Evolutionary conservation across 2,888 invertebrate species (phyloP), one percentile per base, ranked within the genome.

Genomic region (Eupithecia insigniata): DNA sequence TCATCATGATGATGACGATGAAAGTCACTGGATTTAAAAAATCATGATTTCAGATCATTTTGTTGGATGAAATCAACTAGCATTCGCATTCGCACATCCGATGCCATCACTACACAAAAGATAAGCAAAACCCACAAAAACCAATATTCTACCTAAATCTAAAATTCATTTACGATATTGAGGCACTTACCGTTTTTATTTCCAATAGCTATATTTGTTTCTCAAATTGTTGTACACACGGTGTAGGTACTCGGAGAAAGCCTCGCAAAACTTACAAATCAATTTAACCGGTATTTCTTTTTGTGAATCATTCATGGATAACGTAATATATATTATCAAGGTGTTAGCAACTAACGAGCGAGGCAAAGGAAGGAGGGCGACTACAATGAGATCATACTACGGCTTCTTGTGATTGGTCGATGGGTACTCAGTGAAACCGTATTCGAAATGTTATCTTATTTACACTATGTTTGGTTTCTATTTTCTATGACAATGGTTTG

Each of bases 201-300:
- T 55, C 22, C 26, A 26, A 26, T 55, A 1, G 22, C 2, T 2
- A 14, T 14, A 12, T 26, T 55, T 26, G 22, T 55, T 55, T 26
- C 55, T 55, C 26, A 12, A 26, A 51, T 55, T 26, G 26, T 55
- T 26, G 12, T 46, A n/a, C n/a, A 51, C 51, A 46, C 16, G 39
- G 7, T 46, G 18, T n/a, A n/a, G n/a, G n/a, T n/a, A 46, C n/a
- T 18, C 43, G 22, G 10, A 22, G 51, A 51, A 51, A 51, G 51
- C n/a, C n/a, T n/a, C n/a, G n/a, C n/a, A n/a, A n/a, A n/a, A n/a
- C n/a, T n/a, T n/a, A n/a, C n/a, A n/a, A n/a, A n/a, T n/a, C n/a
- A n/a, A n/a, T n/a, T n/a, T n/a, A n/a, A 18, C 28, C 61, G 61
- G 61, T 61, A 34, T 34, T 61, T 61, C n/a, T 32, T 61, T 61